phyloP scores from a whole-genome alignment of 2,113 vertebrate species.

The Cyprinus carpio region DNA sequence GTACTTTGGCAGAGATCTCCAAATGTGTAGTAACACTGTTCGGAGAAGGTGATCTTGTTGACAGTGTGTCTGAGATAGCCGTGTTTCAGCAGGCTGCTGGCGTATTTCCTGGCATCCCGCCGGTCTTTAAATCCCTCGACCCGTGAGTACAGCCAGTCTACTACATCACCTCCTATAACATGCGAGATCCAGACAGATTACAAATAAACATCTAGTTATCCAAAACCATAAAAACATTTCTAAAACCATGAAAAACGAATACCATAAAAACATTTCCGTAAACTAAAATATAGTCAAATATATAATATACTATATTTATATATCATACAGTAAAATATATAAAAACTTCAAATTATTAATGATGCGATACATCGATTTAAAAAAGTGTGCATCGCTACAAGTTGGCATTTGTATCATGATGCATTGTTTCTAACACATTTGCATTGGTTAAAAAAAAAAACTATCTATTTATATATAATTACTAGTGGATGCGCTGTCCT shows the following conservation, averaged over 20 bases:
- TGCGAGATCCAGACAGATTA: constrained; percentile 24
- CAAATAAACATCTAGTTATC: constrained; percentile 25
- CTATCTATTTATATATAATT: too few relatives aligned
- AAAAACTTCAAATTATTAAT: too few relatives aligned
- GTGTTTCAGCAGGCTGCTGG: constrained; percentile 91
- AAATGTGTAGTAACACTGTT: constrained; percentile 50
- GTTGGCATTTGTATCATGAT: too few relatives aligned
- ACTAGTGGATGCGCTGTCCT: too few relatives aligned
- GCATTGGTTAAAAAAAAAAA: too few relatives aligned
- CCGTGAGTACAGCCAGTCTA: constrained; percentile 94
- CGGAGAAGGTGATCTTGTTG: constrained; percentile 64
- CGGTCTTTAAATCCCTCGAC: constrained; percentile 96
- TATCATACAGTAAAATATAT: too few relatives aligned
- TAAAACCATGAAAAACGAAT: background rate
- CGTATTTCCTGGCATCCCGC: constrained; percentile 90
- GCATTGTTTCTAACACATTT: too few relatives aligned
- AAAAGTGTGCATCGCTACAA: too few relatives aligned
- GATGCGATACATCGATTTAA: too few relatives aligned
- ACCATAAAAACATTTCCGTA: background rate
- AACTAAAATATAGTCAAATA: too few relatives aligned
- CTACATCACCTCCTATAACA: constrained; percentile 86
- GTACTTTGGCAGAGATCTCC: constrained; percentile 54
- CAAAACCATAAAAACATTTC: constrained; percentile 7
- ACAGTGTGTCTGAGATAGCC: constrained; percentile 98
- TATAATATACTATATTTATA: too few relatives aligned